phyloP scores from a whole-genome alignment of 1,140 invertebrate genomes.

The Zeugodacus cucurbitae region DNA sequence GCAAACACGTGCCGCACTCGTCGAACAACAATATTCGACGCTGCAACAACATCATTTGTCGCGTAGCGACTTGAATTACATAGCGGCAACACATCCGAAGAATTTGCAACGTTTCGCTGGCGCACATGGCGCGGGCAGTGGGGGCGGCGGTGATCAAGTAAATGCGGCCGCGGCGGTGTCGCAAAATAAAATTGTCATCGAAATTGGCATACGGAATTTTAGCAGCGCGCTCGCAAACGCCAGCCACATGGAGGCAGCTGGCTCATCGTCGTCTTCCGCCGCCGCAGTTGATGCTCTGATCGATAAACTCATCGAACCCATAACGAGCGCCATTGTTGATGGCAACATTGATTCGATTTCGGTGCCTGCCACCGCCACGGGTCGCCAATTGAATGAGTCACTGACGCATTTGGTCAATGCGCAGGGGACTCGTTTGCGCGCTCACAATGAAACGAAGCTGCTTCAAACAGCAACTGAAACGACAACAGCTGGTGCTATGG shows the following conservation, averaged over 20 bases:
- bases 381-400: conserved; percentile 44
- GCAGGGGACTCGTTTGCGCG: background rate
- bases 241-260: background rate
- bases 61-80: conserved; percentile 62
- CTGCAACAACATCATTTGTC: conserved; percentile 61
- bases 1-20: conserved; percentile 58
- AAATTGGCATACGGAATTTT: conserved; percentile 54
- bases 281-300: conserved; percentile 44
- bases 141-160: background rate
- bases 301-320: conserved; percentile 51
- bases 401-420: conserved; percentile 26
- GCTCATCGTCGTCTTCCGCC: conserved; percentile 26
- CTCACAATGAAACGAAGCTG: background rate
- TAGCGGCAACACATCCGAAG: conserved; percentile 60
- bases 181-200: conserved; percentile 60
- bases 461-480: background rate
- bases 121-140: background rate
- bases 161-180: conserved; percentile 41
- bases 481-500: background rate
- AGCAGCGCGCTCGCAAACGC: conserved; percentile 14
- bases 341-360: conserved; percentile 64
- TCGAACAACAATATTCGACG: conserved; percentile 62
- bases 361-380: conserved; percentile 51
- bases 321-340: conserved; percentile 48
- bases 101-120: conserved; percentile 54